A percentile compares a stretch with the other conserved stretches of the same genome.
Conservation (phyloP, 1,140 invertebrate genomes). For the Ostrea edulis region DNA sequence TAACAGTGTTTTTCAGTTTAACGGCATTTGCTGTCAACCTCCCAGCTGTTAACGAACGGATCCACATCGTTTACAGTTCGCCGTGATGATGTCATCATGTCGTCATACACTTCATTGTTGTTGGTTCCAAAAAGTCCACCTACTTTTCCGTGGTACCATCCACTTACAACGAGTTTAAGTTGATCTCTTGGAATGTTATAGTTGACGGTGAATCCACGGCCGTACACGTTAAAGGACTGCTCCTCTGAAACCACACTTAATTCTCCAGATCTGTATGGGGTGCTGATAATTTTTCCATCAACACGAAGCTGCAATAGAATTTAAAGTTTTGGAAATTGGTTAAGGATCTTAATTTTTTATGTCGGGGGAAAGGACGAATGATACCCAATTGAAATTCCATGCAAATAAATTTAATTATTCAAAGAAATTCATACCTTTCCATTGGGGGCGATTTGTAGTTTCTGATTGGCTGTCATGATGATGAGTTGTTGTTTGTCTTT, state of each 20-base stretch:
- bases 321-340: not conserved
- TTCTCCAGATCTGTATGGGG: conserved; percentile 84
- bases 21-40: conserved; percentile 61
- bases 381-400: not conserved
- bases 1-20: conserved; percentile 24
- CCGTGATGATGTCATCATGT: conserved; percentile 84
- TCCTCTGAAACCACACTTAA: conserved; percentile 68
- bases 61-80: conserved; percentile 75
- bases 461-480: conserved; percentile 69
- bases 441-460: conserved; percentile 70
- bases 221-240: conserved; percentile 73
- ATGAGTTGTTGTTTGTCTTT: conserved; percentile 74
- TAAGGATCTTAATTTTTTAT: not conserved
- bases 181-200: conserved; percentile 62
- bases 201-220: conserved; percentile 71
- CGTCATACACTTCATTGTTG: conserved; percentile 91
- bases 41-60: conserved; percentile 66
- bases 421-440: conserved; percentile 71
- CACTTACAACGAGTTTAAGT: conserved; percentile 75
- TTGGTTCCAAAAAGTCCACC: conserved; percentile 91
- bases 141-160: conserved; percentile 86
- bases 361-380: not conserved
- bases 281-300: conserved; percentile 75
- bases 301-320: conserved; percentile 77
- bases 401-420: conserved; percentile 61